Percentiles rank a stretch among this genome's conserved stretches.
phyloP scores from a whole-genome alignment of 2,797 vertebrate species.

The Manis pentadactyla region DNA sequence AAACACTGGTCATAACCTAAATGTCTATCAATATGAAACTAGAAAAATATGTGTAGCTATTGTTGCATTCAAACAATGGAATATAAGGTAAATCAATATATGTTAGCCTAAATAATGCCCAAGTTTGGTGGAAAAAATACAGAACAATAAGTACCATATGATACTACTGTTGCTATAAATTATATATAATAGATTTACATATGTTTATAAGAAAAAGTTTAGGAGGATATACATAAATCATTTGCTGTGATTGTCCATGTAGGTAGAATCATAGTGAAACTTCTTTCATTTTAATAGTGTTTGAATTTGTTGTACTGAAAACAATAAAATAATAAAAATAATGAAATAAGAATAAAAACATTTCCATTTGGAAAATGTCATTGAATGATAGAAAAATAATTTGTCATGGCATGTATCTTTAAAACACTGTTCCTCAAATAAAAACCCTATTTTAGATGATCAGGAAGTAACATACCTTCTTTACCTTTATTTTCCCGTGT shows the following conservation, averaged over 20 bases:
- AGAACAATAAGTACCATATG: not conserved
- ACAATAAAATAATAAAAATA: not conserved
- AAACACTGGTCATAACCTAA: not conserved
- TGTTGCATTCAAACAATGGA: not conserved
- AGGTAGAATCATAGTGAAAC: not conserved
- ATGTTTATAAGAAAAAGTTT: not conserved
- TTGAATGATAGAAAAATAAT: not conserved
- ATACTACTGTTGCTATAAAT: not conserved
- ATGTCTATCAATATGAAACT: not conserved
- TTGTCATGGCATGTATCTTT: not conserved
- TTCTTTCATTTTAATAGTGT: not conserved
- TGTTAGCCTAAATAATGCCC: not conserved
- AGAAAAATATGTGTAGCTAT: not conserved
- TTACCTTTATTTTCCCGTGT: too few relatives aligned
- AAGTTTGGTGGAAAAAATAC: not conserved
- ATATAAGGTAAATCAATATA: not conserved
- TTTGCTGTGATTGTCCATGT: not conserved
- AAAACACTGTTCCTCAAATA: not conserved
- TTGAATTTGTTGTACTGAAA: constrained; percentile 19
- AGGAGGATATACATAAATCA: not conserved
- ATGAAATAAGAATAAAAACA: not conserved
- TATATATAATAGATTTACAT: not conserved
- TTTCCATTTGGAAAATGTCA: not conserved
- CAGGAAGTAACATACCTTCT: not conserved
- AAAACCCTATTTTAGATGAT: not conserved